Base-by-base conservation (phyloP, 2,888 invertebrate species). In the Cheiracanthium punctorium region DNA sequence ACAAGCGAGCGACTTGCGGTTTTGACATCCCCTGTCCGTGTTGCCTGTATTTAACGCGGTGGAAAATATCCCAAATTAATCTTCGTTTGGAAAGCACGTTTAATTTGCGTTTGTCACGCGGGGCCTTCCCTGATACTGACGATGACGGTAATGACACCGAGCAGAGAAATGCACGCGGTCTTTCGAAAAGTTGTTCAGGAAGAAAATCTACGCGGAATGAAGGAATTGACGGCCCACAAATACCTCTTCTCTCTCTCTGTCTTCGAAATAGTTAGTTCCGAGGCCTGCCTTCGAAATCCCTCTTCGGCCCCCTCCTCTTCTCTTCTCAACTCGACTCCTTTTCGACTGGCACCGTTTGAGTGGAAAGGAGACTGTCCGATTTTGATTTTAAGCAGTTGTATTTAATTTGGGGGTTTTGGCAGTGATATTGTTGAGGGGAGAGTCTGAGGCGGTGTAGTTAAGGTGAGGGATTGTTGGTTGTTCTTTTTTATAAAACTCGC, bases 1-100 rank as follows among this genome's bases (percentile, higher is more conserved):
- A 2, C 52, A 67, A 10, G 32, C 48, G 17, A 33, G 29, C 84
- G 77, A 85, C 79, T 85, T 85, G 84, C 84, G 84, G 84, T 85
- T 85, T 85, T 85, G 84, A 85, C 84, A 85, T 79, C 73, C 88
- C 89, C 80, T 90, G 37, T 91, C 91, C 12, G 43, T 58, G 72
- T 65, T 82, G 65, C 58, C 84, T 85, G 84, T 85, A 85, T 79
- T 85, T 85, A 85, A 85, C 84, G 79, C 84, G 84, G 84, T 84
- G 76, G 79, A 80, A 85, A 88, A 88, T 82, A 88, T 76, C 77
- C 81, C 79, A 88, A 88, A 82, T 84, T 84, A 88, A 88, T 88
- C 82, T 88, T 88, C 88, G 81, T 88, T 88, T 84, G 80, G 84
- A 73, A 76, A 76, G 82, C 80, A 73, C 82, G 80, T 84, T 82